These are phyloP conservation scores for Noturus placidus DNA, from an alignment of 2,113 vertebrate genomes.

Conservation along the genomic window DNA sequence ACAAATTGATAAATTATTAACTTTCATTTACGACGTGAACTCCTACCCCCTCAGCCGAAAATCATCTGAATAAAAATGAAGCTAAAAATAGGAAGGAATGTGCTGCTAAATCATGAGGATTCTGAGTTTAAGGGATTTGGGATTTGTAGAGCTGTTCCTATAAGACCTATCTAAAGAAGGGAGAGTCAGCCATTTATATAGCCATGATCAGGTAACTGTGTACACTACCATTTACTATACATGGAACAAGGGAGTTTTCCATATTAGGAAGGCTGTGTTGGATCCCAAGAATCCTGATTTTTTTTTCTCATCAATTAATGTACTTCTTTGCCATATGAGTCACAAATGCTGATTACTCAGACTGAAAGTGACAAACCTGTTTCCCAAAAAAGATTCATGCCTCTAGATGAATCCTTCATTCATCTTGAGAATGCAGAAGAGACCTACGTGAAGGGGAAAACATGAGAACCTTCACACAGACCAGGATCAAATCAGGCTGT, in stretches of 20 bases:
- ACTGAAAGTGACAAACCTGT: background rate
- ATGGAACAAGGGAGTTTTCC: background rate
- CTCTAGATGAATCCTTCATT: background rate
- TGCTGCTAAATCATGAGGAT: slow-evolving; percentile 39
- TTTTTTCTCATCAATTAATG: slow-evolving; percentile 8
- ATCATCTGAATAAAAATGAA: slow-evolving; percentile 29
- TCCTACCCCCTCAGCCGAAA: background rate
- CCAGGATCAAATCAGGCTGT: background rate
- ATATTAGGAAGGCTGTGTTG: background rate
- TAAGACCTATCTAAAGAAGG: background rate
- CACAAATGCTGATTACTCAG: slow-evolving; percentile 10
- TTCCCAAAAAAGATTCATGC: background rate
- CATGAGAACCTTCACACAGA: too few species aligned
- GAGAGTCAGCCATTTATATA: slow-evolving; percentile 6
- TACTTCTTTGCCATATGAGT: background rate
- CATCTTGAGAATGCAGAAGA: background rate
- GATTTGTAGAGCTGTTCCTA: slow-evolving; percentile 10
- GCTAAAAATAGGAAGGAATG: slow-evolving; percentile 45
- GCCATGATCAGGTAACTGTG: background rate
- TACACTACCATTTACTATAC: background rate
- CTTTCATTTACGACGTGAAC: slow-evolving; percentile 10
- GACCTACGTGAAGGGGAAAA: background rate
- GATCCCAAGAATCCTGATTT: background rate
- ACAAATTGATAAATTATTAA: too few species aligned
- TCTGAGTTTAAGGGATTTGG: slow-evolving; percentile 5